Base-by-base conservation (phyloP, 2,888 invertebrate genomes). In the Willowsia nigromaculata region DNA sequence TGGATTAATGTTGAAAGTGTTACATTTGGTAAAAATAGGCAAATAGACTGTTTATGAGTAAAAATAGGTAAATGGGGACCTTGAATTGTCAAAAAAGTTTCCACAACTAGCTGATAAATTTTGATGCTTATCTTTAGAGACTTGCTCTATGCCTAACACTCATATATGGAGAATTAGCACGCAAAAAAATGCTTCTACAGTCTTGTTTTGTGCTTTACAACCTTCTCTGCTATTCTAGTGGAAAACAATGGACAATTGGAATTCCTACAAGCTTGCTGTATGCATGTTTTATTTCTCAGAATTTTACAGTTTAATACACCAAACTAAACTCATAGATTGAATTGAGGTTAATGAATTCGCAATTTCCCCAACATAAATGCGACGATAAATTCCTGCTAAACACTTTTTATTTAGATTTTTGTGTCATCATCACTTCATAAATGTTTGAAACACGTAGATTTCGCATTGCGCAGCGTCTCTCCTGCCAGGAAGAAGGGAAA, bases 321-420 rank as follows among this genome's bases (percentile, higher is more conserved):
- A n/a, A n/a, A n/a, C n/a, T 59, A 37, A 37, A 5, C 4, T 59
- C 13, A 27, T 59, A n/a, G n/a, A 30, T 33, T 71, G 40, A 53
- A 87, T 81, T 53, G 68, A 87, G 87, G 87, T 81, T 81, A 87
- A 81, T 81, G 81, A 85, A 85, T 78, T 65, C 30, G 43, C 76
- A 74, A 76, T 85, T 74, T 47, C 18, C 18, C 7, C 27, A 74
- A 47, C 74, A 74, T 74, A 4, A 25, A 74, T 27, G 22, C 22
- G 13, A 43, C 13, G 47, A 74, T 74, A 74, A 74, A 74, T 74
- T 47, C 25, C 2, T 43, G n/a, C 27, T 25, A 25, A 9, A 47
- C 15, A 47, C 27, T 50, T 27, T 27, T 47, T 22, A 27, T n/a
- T 25, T 18, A 15, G 18, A n/a, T 74, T 43, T 47, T 15, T 15